A percentile compares a stretch with the other conserved stretches of the same genome.
Conservation (phyloP, 2,888 invertebrate genomes). For the Troides helena region DNA sequence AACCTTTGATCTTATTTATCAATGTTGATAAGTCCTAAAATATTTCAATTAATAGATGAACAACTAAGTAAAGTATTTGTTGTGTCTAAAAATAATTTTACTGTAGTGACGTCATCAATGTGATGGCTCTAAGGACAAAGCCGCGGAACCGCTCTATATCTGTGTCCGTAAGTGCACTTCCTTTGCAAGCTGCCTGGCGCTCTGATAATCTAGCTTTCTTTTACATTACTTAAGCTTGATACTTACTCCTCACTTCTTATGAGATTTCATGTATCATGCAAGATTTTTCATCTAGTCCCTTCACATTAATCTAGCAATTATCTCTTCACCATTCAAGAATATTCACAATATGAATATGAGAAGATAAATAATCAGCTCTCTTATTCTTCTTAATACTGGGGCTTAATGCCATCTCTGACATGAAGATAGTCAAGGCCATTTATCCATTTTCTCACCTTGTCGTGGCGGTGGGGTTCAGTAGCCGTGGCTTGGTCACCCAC, state of each 20-base stretch:
- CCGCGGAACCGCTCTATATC: not conserved
- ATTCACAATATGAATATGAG: no score
- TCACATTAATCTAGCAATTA: not conserved
- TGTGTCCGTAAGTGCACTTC: conserved; percentile 5
- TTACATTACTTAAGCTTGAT: not conserved
- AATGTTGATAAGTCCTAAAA: not conserved
- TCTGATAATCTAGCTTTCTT: not conserved
- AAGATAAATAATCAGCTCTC: no score
- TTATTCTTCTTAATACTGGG: no score
- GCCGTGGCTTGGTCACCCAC: no score
- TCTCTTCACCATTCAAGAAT: no score
- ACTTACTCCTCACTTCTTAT: no score
- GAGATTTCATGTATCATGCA: not conserved
- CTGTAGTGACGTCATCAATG: not conserved
- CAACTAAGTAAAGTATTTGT: not conserved
- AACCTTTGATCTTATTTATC: no score
- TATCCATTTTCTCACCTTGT: no score
- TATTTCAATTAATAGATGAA: not conserved
- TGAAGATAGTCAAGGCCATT: no score
- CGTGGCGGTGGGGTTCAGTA: no score
- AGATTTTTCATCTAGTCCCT: not conserved
- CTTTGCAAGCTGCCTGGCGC: not conserved
- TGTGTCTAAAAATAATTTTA: not conserved
- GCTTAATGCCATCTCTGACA: no score
- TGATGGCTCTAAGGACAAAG: not conserved